Evolutionary conservation across 2,113 vertebrate species (phyloP), one percentile per base, ranked within the genome.

Genomic region (Penelope pileata): DNA sequence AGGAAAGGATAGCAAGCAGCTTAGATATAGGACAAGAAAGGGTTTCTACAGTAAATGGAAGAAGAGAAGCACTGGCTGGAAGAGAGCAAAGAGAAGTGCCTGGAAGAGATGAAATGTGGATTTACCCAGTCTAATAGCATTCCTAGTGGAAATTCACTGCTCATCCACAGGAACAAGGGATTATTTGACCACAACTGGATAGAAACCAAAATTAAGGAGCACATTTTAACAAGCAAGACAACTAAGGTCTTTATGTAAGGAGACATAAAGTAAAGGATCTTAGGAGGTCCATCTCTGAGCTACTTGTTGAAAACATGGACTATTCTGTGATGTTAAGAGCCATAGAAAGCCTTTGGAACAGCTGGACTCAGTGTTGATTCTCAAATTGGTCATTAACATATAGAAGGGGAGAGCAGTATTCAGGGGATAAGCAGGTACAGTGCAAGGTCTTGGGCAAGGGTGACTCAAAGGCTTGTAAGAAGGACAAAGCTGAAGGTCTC

Each of bases 101-200:
- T 85, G 79, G 67, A 94, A 95, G 74, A 56, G 74, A 54, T 91
- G 86, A 95, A 94, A 64, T 14, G 34, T 76, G 53, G 59, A 81
- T 91, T 97, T 78, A 85, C 47, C 50, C 84, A 81, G 40, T 85
- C 64, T 90, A 88, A 78, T 88, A 56, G 62, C 17, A 36, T 66
- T 34, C 51, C 69, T 79, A 30, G 88, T 98, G 97, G 97, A 98
- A 97, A 98, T 96, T 97, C 95, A 96, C 97, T 90, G 95, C 89
- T 96, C 51, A 70, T 78, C 75, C 94, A 48, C 75, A 88, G 93
- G 93, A 97, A 97, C 96, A 97, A 97, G 75, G 79, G 69, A 48
- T 96, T 96, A 74, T 79, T 97, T 97, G 95, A 97, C 89, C 89
- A 88, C 64, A 70, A 85, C 90, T 97, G 96, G 96, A 90, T 10